Evolutionary conservation across 2,888 invertebrate species (phyloP).

Genomic region (Heliothis peltigera): DNA sequence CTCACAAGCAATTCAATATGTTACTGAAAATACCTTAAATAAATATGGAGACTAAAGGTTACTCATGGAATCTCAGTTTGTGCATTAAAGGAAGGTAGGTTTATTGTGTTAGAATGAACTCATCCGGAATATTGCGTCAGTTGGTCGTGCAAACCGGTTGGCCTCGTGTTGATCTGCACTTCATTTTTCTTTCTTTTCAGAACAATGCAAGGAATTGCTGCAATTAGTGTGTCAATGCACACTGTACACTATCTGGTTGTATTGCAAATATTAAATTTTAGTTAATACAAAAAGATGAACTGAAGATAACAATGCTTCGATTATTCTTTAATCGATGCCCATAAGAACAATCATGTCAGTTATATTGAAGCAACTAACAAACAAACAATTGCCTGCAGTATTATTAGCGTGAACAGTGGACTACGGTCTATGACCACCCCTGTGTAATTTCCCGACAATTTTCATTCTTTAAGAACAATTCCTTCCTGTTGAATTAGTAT

Average conservation of each 20-base stretch:
- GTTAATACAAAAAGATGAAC: neutral
- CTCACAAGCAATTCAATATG: conserved; percentile 5
- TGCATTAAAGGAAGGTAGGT: conserved; percentile 24
- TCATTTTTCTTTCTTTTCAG: conserved; percentile 55
- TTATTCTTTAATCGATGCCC: neutral
- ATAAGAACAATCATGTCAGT: conserved; percentile 9
- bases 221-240: conserved; percentile 22
- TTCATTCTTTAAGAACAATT: conserved; percentile 60
- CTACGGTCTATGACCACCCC: conserved; percentile 68
- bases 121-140: conserved; percentile 79
- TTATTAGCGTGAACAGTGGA: conserved; percentile 41
- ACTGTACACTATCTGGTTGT: conserved; percentile 4
- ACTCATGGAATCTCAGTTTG: conserved; percentile 7
- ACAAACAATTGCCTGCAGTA: neutral
- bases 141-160: conserved; percentile 63
- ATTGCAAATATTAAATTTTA: neutral
- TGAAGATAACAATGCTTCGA: neutral
- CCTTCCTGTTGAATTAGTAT: conserved; percentile 48
- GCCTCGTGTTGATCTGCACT: conserved; percentile 71
- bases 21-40: neutral
- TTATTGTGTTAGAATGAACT: conserved; percentile 77
- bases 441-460: conserved; percentile 69
- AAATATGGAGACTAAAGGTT: conserved; percentile 1
- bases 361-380: conserved; percentile 2
- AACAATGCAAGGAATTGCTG: conserved; percentile 40